Evolutionary conservation across 2,888 invertebrate genomes (phyloP).

Genomic region (Sturmia bella): DNA sequence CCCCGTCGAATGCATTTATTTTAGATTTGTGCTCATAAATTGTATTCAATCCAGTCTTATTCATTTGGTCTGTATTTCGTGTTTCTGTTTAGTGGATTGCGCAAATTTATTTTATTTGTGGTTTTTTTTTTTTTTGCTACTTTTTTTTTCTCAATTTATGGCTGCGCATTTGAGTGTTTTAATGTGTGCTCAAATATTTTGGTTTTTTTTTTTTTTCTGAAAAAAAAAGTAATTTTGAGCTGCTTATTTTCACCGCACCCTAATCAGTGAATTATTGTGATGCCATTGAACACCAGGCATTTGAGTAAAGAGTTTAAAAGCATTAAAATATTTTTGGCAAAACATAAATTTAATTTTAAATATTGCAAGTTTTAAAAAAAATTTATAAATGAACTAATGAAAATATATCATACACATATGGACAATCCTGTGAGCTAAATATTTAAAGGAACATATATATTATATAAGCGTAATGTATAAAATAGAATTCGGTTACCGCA

Average conservation of each 20-base stretch:
- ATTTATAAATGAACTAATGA: too few relatives aligned
- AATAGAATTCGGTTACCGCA: too few relatives aligned
- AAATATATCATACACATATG: too few relatives aligned
- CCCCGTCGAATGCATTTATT: constrained; percentile 60
- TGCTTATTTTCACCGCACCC: constrained; percentile 63
- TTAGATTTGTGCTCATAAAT: constrained; percentile 56
- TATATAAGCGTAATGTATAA: too few relatives aligned
- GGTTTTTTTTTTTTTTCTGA: constrained; percentile 15
- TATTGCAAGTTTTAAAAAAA: too few relatives aligned
- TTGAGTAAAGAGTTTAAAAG: constrained; percentile 16
- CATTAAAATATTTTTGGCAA: constrained; percentile 45
- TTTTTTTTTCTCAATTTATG: constrained; percentile 58
- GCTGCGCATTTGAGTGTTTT: constrained; percentile 51
- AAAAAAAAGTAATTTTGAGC: constrained; percentile 16
- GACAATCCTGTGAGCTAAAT: too few relatives aligned
- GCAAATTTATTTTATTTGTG: constrained; percentile 43
- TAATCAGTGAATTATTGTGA: constrained; percentile 62
- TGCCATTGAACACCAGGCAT: constrained; percentile 37
- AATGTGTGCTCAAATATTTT: constrained; percentile 54
- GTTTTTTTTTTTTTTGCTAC: constrained; percentile 20
- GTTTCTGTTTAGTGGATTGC: constrained; percentile 30
- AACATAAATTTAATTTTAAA: constrained; percentile 32
- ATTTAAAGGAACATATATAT: too few relatives aligned
- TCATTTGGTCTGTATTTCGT: constrained; percentile 10
- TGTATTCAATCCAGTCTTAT: constrained; percentile 29